These are phyloP conservation scores for Leuciscus idus DNA, from an alignment of 2,113 vertebrate species.

Conservation along the genomic window DNA sequence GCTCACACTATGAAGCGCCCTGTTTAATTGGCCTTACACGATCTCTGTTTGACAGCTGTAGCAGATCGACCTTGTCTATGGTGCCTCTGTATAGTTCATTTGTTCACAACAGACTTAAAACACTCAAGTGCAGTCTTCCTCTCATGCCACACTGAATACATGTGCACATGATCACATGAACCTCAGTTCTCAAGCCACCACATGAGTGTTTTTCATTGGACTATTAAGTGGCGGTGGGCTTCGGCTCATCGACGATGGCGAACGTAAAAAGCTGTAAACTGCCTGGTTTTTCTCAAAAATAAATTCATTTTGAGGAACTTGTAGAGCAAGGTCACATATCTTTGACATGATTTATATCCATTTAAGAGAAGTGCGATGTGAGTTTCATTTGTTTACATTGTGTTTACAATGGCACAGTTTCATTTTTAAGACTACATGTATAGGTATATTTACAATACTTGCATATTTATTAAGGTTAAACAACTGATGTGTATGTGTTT, in stretches of 20 bases:
- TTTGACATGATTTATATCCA: conserved; percentile 77
- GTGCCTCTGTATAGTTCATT: conserved; percentile 54
- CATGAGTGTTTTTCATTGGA: conserved; percentile 35
- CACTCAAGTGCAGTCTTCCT: conserved; percentile 59
- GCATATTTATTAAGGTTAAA: conserved; percentile 99
- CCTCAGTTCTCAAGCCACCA: conserved; percentile 29
- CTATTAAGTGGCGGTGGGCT: not conserved
- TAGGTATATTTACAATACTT: conserved; percentile 82
- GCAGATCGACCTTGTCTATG: conserved; percentile 45
- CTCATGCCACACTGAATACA: conserved; percentile 46
- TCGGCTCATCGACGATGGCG: conserved; percentile 72
- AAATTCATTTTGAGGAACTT: conserved; percentile 76
- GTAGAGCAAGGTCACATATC: conserved; percentile 73
- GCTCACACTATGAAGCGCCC: not conserved
- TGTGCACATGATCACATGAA: conserved; percentile 34
- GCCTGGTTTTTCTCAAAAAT: conserved; percentile 78
- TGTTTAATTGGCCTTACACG: conserved; percentile 29
- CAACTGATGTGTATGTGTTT: conserved; percentile 93
- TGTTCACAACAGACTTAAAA: conserved; percentile 33
- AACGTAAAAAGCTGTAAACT: conserved; percentile 86
- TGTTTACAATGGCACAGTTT: conserved; percentile 98
- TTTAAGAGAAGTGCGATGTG: conserved; percentile 80
- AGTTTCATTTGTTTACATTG: conserved; percentile 99
- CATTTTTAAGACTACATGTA: conserved; percentile 83
- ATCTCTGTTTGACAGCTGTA: conserved; percentile 43